Evolutionary conservation across 2,888 invertebrate genomes (phyloP).

Genomic region (Caenorhabditis imperialis): DNA sequence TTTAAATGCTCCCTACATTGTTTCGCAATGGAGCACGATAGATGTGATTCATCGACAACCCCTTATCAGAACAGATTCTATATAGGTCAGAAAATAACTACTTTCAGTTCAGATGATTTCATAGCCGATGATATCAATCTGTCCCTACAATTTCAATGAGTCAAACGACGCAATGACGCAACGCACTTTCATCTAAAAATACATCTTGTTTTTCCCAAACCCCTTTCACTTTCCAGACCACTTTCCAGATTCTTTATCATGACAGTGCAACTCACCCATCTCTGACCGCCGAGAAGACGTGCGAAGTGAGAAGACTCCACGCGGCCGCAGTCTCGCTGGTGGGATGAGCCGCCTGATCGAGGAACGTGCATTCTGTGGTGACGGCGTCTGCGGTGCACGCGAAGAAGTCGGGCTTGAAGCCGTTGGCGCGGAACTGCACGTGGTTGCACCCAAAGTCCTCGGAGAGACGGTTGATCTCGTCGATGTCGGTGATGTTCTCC

Average conservation of each 20-base stretch:
- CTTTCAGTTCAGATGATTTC: too few species aligned
- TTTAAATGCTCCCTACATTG: too few species aligned
- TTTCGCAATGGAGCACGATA: too few species aligned
- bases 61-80: too few species aligned
- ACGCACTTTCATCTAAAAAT: too few species aligned
- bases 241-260: too few species aligned
- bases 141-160: too few species aligned
- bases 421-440: constrained; percentile 63
- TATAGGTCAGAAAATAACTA: too few species aligned
- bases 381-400: constrained; percentile 72
- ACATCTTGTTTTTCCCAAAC: not conserved
- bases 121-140: too few species aligned
- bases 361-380: constrained; percentile 73
- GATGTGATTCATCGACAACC: too few species aligned
- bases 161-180: too few species aligned
- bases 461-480: constrained; percentile 55
- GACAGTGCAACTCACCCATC: constrained; percentile 62
- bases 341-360: constrained; percentile 71
- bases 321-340: constrained; percentile 71
- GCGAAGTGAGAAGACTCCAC: constrained; percentile 67
- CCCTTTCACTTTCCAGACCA: not conserved
- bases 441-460: constrained; percentile 69
- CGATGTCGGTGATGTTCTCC: constrained; percentile 64
- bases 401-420: constrained; percentile 74
- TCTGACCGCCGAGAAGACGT: constrained; percentile 68